Base-by-base conservation (phyloP, 2,888 invertebrate genomes). In the Philereme transversata region DNA sequence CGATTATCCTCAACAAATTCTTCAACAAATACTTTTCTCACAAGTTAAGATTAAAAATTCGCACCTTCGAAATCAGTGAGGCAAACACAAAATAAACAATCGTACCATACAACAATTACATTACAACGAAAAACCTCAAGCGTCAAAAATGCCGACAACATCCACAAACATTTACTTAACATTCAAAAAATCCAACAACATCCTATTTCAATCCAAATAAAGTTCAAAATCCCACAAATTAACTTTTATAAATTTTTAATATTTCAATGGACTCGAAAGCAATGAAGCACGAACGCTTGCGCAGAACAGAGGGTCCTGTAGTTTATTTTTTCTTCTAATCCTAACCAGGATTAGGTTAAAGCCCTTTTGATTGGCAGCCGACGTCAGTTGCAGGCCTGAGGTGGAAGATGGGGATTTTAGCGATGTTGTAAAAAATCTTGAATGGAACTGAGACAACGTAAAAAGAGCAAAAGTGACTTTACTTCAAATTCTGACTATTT, bases 301-400 rank as follows among this genome's bases (percentile, higher is more conserved):
- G 77, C 81, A 82, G 84, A 85, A 87, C 87, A 82, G 86, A 87
- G 89, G 88, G 88, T 77, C 81, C 78, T 81, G 80, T 76, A 82
- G 87, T 88, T 84, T 87, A 83, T 90, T 90, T 90, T 90, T 90
- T 88, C 83, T 82, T 84, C 44, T 90, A 90, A 91, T 90, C 91
- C 90, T 83, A 84, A 83, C 84, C 84, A 78, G 91, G 91, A 90
- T 92, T 90, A 91, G 87, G 85, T 83, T 83, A 88, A 90, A 90
- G 88, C 84, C 87, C 84, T 82, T 89, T 88, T 91, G 91, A 92
- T 87, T 90, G 91, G 90, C 91, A 90, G 91, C 87, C 87, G 88
- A 79, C 88, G 90, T 90, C 90, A 86, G 85, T 79, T 82, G 87
- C 90, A 88, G 81, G 78, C 70, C 76, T 62, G 68, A 67, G 71